Evolutionary conservation across 37 sponge, comb jelly and placozoan genomes (phyloP).

Genomic region (Haliclona indistincta): DNA sequence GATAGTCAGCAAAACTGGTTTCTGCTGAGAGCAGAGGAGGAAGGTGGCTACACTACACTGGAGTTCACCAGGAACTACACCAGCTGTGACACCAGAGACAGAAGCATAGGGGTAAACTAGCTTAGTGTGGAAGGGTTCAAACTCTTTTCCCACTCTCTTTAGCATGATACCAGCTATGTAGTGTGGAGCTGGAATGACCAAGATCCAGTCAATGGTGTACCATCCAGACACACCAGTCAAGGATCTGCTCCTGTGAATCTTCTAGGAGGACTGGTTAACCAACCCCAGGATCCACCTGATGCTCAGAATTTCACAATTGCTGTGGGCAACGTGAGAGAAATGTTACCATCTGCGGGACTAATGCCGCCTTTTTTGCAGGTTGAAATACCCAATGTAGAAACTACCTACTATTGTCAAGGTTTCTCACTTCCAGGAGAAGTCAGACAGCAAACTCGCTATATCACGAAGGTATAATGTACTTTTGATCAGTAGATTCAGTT

Average conservation of each 20-base stretch:
- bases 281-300: conserved; percentile 20
- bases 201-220: background rate
- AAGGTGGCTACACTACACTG: conserved; percentile 61
- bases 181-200: conserved; percentile 31
- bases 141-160: too few relatives aligned
- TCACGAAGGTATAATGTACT: conserved; percentile 22
- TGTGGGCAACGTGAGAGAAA: conserved; percentile 34
- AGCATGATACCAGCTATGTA: conserved; percentile 24
- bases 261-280: conserved; percentile 13
- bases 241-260: conserved; percentile 30
- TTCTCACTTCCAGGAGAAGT: conserved; percentile 23
- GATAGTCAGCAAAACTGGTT: conserved; percentile 50
- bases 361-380: too few relatives aligned
- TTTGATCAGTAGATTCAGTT: too few relatives aligned
- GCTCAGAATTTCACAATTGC: conserved; percentile 1
- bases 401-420: conserved; percentile 66
- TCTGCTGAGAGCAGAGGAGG: conserved; percentile 40
- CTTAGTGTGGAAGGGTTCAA: too few relatives aligned
- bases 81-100: conserved; percentile 45
- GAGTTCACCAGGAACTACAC: conserved; percentile 51
- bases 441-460: conserved; percentile 7
- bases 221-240: background rate
- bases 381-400: conserved; percentile 33
- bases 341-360: too few relatives aligned
- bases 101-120: conserved; percentile 3